Evolutionary conservation across 23 tunicate species (phyloP).

Genomic region (Ascidia mentula): DNA sequence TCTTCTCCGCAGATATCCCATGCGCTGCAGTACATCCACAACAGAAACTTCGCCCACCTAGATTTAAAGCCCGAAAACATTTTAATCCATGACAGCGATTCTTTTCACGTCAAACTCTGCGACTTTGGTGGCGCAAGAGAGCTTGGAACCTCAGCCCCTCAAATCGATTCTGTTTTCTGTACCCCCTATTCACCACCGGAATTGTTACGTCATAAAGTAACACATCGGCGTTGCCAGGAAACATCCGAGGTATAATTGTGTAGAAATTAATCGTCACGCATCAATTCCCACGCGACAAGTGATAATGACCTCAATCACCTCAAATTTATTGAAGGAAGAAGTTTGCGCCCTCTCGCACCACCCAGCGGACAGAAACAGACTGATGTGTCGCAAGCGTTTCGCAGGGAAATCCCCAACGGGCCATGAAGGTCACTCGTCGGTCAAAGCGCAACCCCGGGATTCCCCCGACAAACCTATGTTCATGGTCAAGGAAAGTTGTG

Average conservation of each 20-base stretch:
- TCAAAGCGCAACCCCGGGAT: neutral
- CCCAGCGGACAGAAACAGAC: neutral
- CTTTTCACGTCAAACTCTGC: neutral
- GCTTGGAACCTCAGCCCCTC: neutral
- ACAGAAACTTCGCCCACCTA: neutral
- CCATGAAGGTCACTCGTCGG: neutral
- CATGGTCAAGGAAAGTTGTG: neutral
- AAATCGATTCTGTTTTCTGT: neutral
- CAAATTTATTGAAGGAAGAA: too few species aligned
- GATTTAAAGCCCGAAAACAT: conserved; percentile 5
- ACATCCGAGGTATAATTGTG: neutral
- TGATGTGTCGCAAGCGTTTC: conserved; percentile 1
- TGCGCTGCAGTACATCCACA: conserved; percentile 9
- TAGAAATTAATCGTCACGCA: neutral
- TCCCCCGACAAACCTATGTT: neutral
- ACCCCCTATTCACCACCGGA: neutral
- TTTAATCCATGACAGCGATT: neutral
- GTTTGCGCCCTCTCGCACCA: neutral
- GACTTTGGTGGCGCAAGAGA: conserved; percentile 5
- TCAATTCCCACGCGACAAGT: neutral
- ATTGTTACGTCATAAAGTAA: neutral
- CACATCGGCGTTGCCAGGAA: neutral
- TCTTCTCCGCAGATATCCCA: neutral
- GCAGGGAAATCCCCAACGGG: neutral
- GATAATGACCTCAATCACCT: neutral